A percentile compares a stretch with the other conserved stretches of the same genome.
phyloP scores from a whole-genome alignment of 2,113 vertebrate species.

The Panthera tigris region DNA sequence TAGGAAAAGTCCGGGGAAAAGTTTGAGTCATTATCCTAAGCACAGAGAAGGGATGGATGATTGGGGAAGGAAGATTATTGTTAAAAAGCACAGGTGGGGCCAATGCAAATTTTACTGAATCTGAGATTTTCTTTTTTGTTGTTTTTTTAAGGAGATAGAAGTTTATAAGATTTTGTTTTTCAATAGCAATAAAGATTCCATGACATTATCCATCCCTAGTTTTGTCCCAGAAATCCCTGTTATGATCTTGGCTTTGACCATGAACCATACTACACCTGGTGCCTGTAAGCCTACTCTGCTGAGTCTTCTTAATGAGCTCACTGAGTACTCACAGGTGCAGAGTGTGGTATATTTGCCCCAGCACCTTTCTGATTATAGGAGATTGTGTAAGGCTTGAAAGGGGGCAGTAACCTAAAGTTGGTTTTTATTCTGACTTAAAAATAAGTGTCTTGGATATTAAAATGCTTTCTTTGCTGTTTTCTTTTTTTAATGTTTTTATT shows the following conservation, averaged over 20 bases:
- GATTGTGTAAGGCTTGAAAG: background rate
- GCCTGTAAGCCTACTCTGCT: background rate
- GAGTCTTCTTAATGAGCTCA: background rate
- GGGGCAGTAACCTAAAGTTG: background rate
- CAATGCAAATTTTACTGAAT: background rate
- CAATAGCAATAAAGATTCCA: background rate
- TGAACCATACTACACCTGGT: background rate
- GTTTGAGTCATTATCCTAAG: background rate
- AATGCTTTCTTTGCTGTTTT: background rate
- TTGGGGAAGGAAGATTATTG: background rate
- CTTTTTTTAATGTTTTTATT: background rate
- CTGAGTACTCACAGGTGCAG: background rate
- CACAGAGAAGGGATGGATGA: background rate
- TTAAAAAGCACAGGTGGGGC: background rate
- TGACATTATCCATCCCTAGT: background rate
- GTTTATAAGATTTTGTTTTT: background rate
- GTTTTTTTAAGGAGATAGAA: too few species aligned
- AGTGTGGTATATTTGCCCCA: background rate
- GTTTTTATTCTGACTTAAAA: constrained; percentile 46
- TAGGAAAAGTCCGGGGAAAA: background rate
- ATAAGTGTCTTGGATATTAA: background rate
- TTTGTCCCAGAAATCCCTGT: background rate
- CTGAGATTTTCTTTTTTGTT: background rate
- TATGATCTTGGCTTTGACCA: background rate
- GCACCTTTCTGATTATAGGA: constrained; percentile 32